These are phyloP conservation scores for Pollimyrus isidori DNA, from an alignment of 2,113 vertebrate genomes.

Conservation along the genomic window DNA sequence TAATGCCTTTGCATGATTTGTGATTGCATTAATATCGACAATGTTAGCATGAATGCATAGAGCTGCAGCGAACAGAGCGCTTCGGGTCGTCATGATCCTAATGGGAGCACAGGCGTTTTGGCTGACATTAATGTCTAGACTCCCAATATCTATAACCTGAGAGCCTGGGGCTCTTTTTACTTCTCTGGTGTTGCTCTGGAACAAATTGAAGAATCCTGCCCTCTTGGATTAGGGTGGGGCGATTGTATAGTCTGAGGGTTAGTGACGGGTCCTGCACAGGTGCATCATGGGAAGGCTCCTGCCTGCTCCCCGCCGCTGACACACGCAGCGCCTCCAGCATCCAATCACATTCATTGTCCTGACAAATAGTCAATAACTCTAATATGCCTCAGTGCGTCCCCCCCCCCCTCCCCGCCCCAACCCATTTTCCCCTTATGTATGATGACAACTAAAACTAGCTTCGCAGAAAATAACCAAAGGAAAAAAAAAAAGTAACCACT, in stretches of 20 bases:
- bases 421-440: background rate
- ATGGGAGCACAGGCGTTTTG: background rate
- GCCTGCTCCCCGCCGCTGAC: background rate
- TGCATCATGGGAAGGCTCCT: background rate
- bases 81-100: background rate
- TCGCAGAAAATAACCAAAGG: background rate
- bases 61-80: background rate
- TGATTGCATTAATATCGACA: conserved; percentile 50
- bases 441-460: background rate
- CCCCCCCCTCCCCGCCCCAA: background rate
- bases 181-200: background rate
- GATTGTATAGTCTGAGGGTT: background rate
- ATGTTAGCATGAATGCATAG: conserved; percentile 77
- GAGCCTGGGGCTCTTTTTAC: background rate
- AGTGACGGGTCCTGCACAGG: background rate
- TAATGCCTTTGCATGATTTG: conserved; percentile 29
- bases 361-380: background rate
- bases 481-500: background rate
- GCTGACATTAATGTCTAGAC: background rate
- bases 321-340: background rate
- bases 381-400: background rate
- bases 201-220: background rate
- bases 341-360: background rate
- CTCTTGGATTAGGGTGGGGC: no score
- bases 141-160: background rate